These are phyloP conservation scores for Calliphora vicina DNA, from an alignment of 1,140 invertebrate species.

Conservation along the genomic window DNA sequence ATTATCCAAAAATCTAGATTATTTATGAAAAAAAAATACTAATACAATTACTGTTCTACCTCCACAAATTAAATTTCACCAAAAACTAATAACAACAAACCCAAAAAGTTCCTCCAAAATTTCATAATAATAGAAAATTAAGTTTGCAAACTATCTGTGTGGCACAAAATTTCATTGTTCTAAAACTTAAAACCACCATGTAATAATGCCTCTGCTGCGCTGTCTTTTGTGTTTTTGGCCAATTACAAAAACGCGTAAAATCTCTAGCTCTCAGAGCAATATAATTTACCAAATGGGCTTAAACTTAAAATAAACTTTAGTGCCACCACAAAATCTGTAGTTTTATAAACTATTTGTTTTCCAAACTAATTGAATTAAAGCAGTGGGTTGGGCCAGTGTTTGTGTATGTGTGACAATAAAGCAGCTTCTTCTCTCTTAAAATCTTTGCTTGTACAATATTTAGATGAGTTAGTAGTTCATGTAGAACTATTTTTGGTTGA, in stretches of 20 bases:
- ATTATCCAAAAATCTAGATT: too few species aligned
- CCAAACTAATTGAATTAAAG: not conserved
- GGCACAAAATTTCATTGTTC: not conserved
- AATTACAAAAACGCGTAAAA: slow-evolving; percentile 1
- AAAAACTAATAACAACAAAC: too few species aligned
- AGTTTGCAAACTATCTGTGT: not conserved
- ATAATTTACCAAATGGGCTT: slow-evolving; percentile 1
- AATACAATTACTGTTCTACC: too few species aligned
- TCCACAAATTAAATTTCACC: too few species aligned
- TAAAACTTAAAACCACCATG: not conserved
- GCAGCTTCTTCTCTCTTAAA: too few species aligned
- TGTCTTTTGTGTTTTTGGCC: not conserved
- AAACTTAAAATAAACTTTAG: not conserved
- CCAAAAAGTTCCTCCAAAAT: too few species aligned
- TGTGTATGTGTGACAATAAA: too few species aligned
- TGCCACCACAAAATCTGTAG: not conserved
- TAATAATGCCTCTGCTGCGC: not conserved
- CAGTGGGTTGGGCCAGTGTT: too few species aligned
- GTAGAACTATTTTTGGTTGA: not conserved
- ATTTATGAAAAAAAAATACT: too few species aligned
- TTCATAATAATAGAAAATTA: not conserved
- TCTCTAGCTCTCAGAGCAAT: not conserved
- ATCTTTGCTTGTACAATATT: too few species aligned
- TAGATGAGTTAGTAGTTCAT: too few species aligned
- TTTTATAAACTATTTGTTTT: slow-evolving; percentile 2